Percentiles rank a stretch among this genome's conserved stretches.
Evolutionary conservation across 30 jellyfish, hydroid and myxozoan genomes (phyloP).

Genomic region (Rhopilema esculentum): DNA sequence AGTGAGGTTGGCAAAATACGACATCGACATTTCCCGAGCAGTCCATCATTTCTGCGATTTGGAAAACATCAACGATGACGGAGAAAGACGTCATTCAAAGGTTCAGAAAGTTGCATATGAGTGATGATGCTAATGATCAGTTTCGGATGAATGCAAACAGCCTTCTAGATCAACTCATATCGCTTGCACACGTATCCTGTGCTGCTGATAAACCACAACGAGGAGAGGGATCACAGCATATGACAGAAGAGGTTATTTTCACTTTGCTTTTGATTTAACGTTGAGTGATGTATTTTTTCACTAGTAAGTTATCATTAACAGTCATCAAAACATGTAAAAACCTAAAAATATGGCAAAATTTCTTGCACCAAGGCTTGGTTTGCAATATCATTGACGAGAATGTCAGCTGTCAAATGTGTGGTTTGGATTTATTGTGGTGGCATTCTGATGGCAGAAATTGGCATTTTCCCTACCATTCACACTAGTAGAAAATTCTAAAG

Average conservation of each 20-base stretch:
- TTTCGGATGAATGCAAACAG: constrained; percentile 46
- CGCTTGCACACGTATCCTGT: constrained; percentile 17
- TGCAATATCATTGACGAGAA: no score
- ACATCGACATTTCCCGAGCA: no score
- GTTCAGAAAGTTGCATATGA: constrained; percentile 48
- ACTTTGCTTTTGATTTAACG: not conserved
- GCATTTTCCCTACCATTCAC: no score
- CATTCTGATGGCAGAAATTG: no score
- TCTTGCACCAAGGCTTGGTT: no score
- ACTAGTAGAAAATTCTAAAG: no score
- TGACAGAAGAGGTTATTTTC: constrained; percentile 21
- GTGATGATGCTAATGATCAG: constrained; percentile 20
- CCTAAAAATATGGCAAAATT: no score
- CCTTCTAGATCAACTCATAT: constrained; percentile 48
- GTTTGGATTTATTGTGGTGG: no score
- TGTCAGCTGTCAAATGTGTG: no score
- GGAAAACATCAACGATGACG: constrained; percentile 23
- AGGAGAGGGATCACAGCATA: not conserved
- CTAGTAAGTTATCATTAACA: not conserved
- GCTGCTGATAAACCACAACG: constrained; percentile 8
- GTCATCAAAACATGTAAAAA: not conserved
- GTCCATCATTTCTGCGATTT: no score
- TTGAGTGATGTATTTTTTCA: not conserved
- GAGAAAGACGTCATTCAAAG: constrained; percentile 18
- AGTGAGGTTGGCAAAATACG: no score